A percentile compares a stretch with the other conserved stretches of the same genome.
Evolutionary conservation across 2,797 vertebrate genomes (phyloP).

Genomic region (Melanogrammus aeglefinus): DNA sequence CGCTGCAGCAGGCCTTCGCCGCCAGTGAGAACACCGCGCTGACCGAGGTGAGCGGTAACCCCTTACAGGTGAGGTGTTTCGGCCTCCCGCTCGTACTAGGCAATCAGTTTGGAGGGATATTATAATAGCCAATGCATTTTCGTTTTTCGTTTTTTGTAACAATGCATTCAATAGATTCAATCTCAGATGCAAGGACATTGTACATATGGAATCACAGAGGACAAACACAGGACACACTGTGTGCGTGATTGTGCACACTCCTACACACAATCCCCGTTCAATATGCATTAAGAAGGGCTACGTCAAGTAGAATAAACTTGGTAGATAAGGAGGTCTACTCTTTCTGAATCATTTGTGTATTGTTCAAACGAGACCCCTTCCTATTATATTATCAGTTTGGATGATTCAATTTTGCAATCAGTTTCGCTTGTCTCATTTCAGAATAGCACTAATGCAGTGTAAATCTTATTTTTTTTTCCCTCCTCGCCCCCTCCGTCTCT

Average conservation of each 20-base stretch:
- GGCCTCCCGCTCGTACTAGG: background rate
- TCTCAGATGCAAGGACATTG: too few relatives aligned
- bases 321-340: background rate
- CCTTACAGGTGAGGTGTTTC: background rate
- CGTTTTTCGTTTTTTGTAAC: background rate
- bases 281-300: background rate
- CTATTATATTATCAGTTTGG: background rate
- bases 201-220: background rate
- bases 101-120: background rate
- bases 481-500: conserved; percentile 41
- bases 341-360: background rate
- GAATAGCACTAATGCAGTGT: background rate
- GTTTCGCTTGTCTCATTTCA: background rate
- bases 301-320: background rate
- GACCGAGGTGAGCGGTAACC: conserved; percentile 54
- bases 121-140: background rate
- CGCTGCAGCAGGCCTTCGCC: conserved; percentile 54
- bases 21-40: conserved; percentile 39
- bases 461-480: background rate
- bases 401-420: background rate
- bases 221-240: background rate
- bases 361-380: background rate
- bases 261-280: background rate
- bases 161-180: too few relatives aligned
- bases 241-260: too few relatives aligned